Base-by-base conservation (phyloP, 1,140 invertebrate genomes). In the Drosophila gunungcola region DNA sequence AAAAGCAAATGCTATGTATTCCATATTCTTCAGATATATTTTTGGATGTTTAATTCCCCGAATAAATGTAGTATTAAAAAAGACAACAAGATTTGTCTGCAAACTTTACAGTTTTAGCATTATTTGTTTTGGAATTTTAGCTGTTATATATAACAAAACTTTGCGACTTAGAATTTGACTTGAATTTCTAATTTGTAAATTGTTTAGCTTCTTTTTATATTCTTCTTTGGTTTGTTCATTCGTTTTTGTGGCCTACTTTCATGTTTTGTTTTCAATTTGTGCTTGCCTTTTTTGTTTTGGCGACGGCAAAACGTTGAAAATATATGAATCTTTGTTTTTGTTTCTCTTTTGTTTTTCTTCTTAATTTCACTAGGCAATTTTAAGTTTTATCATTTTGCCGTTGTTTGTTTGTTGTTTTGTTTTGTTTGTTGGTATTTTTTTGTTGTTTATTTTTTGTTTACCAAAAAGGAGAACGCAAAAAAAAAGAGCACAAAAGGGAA, bases 281-380 rank as follows among this genome's bases (percentile, higher is more conserved):
- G 55, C 29, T 25, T 81, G 78, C 54, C 61, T 32, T 60, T 63
- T 56, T 74, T 64, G 84, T 78, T 89, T 89, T 90, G 69, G 84
- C 84, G 84, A 80, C 83, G 83, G 83, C 83, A 86, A 89, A 86
- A 75, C 83, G 72, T 62, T 48, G 45, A 9, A 21, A 61, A 16
- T 27, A 11, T 29, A 11, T 27, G 9, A 34, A 25, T 11, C 29
- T 58, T 43, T 61, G 61, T 61, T 61, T 60, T n/a, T 52, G 45
- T 67, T 57, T 42, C 41, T 56, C 29, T 32, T 61, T 25, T 64
- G 25, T 27, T 61, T 38, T 45, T 39, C 45, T 45, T 46, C 45
- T 34, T 29, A 67, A 55, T 29, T 76, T 61, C 25, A 61, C 65
- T 45, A 21, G 11, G 13, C 36, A 32, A 58, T 42, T 72, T 48